A percentile compares a stretch with the other conserved stretches of the same genome.
Evolutionary conservation across 2,113 vertebrate species (phyloP).

Genomic region (Felis catus): DNA sequence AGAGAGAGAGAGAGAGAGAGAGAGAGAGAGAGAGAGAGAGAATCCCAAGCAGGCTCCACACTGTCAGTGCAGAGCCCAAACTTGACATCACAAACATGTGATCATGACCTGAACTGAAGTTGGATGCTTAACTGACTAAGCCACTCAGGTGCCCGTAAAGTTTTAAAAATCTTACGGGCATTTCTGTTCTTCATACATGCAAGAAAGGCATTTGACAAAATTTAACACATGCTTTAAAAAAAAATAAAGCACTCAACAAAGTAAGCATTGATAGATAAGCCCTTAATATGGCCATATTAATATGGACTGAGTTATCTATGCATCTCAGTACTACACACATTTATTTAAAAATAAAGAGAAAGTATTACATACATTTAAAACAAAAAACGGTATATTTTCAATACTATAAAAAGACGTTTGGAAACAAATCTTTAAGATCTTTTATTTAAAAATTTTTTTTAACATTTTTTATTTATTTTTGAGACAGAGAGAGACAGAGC

Average conservation of each 20-base stretch:
- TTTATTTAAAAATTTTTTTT: not conserved
- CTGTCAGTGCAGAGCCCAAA: no score
- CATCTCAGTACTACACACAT: not conserved
- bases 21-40: no score
- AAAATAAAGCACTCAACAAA: not conserved
- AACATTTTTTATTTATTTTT: no score
- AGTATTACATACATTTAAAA: not conserved
- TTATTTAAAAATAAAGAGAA: not conserved
- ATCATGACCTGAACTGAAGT: no score
- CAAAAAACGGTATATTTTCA: not conserved
- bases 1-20: no score
- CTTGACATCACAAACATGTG: no score
- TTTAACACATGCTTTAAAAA: not conserved
- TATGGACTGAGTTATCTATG: not conserved
- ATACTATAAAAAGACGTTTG: not conserved
- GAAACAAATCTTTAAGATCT: not conserved
- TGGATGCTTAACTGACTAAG: no score
- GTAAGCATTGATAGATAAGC: not conserved
- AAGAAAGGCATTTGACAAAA: not conserved
- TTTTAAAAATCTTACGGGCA: not conserved
- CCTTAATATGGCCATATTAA: not conserved
- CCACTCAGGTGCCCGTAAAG: no score
- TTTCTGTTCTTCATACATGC: not conserved
- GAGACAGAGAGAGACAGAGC: no score
- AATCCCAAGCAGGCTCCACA: no score